These are phyloP conservation scores for Perca flavescens DNA, from an alignment of 2,113 vertebrate genomes.

Conservation along the genomic window DNA sequence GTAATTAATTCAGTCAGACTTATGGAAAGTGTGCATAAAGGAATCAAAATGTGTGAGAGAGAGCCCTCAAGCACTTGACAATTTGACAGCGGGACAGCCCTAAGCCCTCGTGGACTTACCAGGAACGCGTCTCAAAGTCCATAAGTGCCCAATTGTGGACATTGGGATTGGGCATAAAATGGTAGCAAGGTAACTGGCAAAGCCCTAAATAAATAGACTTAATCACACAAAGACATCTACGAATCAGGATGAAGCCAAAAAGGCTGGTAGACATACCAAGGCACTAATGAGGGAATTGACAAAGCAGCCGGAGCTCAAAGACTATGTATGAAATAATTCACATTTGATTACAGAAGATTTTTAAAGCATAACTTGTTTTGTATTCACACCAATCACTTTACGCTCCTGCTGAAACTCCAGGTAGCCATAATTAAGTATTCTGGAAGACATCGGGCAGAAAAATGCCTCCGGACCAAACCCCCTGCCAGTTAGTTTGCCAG, in stretches of 20 bases:
- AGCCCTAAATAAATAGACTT: background rate
- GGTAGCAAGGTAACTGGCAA: background rate
- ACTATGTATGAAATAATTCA: background rate
- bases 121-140: too few relatives aligned
- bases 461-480: slow-evolving; percentile 12
- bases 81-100: too few relatives aligned
- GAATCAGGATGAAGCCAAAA: background rate
- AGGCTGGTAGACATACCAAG: background rate
- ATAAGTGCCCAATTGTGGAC: too few relatives aligned
- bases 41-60: too few relatives aligned
- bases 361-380: slow-evolving; percentile 17
- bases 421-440: slow-evolving; percentile 56
- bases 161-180: background rate
- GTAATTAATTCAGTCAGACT: too few relatives aligned
- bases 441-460: slow-evolving; percentile 16
- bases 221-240: background rate
- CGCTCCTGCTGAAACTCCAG: slow-evolving; percentile 16
- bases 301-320: background rate
- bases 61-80: too few relatives aligned
- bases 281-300: background rate
- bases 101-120: too few relatives aligned
- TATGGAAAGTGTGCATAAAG: too few relatives aligned
- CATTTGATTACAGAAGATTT: background rate
- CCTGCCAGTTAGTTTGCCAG: slow-evolving; percentile 20
- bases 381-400: slow-evolving; percentile 36